Evolutionary conservation across 2,888 invertebrate species (phyloP).

Genomic region (Andrena trimmerana): DNA sequence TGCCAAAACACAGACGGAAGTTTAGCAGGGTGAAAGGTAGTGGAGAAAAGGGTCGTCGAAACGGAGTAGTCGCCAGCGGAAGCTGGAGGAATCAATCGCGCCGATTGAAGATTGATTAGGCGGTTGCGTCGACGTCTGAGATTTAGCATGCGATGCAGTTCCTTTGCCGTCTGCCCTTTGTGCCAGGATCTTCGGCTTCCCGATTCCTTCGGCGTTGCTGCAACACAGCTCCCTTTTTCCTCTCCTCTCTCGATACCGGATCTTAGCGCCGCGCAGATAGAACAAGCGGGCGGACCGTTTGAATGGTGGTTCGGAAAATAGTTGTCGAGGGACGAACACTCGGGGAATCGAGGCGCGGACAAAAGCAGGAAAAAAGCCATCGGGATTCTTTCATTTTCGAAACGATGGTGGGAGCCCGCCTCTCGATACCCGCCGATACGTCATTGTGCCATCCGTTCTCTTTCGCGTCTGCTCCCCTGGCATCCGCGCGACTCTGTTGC

Average conservation of each 20-base stretch:
- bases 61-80: slow-evolving; percentile 46
- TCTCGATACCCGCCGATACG: slow-evolving; percentile 8
- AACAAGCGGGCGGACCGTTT: slow-evolving; percentile 43
- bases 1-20: background rate
- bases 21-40: slow-evolving; percentile 11
- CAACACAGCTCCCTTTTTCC: slow-evolving; percentile 38
- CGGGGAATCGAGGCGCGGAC: slow-evolving; percentile 25
- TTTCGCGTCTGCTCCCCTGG: background rate
- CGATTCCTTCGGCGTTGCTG: slow-evolving; percentile 44
- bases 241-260: slow-evolving; percentile 56
- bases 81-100: slow-evolving; percentile 70
- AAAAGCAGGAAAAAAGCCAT: slow-evolving; percentile 43
- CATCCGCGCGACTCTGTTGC: background rate
- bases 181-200: slow-evolving; percentile 61
- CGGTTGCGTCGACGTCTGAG: slow-evolving; percentile 65
- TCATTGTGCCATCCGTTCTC: background rate
- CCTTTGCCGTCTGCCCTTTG: slow-evolving; percentile 68
- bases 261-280: slow-evolving; percentile 41
- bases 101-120: slow-evolving; percentile 76
- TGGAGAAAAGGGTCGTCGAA: slow-evolving; percentile 28
- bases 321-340: slow-evolving; percentile 35
- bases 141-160: slow-evolving; percentile 71
- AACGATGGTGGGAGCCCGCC: slow-evolving; percentile 9
- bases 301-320: slow-evolving; percentile 50
- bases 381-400: slow-evolving; percentile 37